Evolutionary conservation across 2,888 invertebrate genomes (phyloP).

Genomic region (Cotesia congregata): DNA sequence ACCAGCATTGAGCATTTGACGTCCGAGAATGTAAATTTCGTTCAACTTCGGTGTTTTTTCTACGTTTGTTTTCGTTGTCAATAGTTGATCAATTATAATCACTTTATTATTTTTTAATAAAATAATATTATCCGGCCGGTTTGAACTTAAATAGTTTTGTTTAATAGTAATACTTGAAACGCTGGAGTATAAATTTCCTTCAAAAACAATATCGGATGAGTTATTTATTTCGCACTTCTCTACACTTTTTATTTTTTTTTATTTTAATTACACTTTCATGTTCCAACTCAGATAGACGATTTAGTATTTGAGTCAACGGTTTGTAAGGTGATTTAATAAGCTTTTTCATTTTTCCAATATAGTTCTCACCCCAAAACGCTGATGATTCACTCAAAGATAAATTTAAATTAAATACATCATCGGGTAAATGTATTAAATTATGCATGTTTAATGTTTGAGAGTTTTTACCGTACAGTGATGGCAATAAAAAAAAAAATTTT

Average conservation of each 20-base stretch:
- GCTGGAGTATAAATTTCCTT: background rate
- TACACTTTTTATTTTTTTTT: slow-evolving; percentile 23
- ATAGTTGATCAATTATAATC: slow-evolving; percentile 8
- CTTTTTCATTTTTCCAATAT: slow-evolving; percentile 37
- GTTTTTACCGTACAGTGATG: slow-evolving; percentile 7
- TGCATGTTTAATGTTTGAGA: slow-evolving; percentile 31
- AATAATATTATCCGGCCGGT: slow-evolving; percentile 24
- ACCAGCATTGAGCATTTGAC: background rate
- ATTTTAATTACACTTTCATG: slow-evolving; percentile 22
- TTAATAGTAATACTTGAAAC: slow-evolving; percentile 5
- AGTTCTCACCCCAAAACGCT: slow-evolving; percentile 44
- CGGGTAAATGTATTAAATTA: slow-evolving; percentile 42
- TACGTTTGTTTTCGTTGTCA: background rate
- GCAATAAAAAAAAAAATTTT: no score
- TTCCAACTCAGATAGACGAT: slow-evolving; percentile 33
- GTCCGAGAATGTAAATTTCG: slow-evolving; percentile 10
- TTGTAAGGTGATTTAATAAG: slow-evolving; percentile 32
- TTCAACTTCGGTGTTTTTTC: background rate
- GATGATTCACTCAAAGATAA: slow-evolving; percentile 33
- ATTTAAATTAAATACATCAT: slow-evolving; percentile 40
- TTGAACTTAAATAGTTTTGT: background rate
- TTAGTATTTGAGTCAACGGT: slow-evolving; percentile 39
- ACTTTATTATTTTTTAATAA: slow-evolving; percentile 9
- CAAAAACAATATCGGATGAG: no score
- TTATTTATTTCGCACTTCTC: background rate